These are phyloP conservation scores for Hydractinia echinata DNA, from an alignment of 30 jellyfish, hydroid and myxozoan species.

Conservation along the genomic window DNA sequence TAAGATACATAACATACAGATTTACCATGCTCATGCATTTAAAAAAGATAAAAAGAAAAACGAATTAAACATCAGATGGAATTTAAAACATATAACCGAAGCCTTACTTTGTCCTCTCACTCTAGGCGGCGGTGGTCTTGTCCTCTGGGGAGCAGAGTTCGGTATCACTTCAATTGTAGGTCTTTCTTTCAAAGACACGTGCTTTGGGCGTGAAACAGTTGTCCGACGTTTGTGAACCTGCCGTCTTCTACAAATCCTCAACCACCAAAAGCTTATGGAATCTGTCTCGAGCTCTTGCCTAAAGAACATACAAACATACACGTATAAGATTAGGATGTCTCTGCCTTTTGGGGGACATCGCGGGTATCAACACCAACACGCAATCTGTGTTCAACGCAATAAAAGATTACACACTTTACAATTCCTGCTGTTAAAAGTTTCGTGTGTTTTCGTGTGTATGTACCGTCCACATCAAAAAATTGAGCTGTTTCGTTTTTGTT, in stretches of 20 bases:
- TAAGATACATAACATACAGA: no score
- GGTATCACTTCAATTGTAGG: conserved; percentile 30
- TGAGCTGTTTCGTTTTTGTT: no score
- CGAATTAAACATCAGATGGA: not conserved
- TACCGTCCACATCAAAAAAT: no score
- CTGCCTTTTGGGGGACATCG: no score
- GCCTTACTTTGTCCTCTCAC: conserved; percentile 19
- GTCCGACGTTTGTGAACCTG: not conserved
- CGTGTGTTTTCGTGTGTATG: no score
- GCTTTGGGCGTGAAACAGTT: conserved; percentile 30
- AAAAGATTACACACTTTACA: no score
- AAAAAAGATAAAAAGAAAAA: not conserved
- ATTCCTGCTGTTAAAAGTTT: no score
- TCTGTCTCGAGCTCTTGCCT: conserved; percentile 41
- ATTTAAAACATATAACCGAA: not conserved
- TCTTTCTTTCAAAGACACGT: conserved; percentile 19
- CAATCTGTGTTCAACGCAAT: no score
- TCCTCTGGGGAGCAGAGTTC: conserved; percentile 22
- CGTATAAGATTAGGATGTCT: no score
- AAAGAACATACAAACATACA: not conserved
- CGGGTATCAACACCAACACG: no score
- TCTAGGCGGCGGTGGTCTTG: not conserved
- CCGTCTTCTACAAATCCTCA: conserved; percentile 16
- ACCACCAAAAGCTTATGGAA: conserved; percentile 33
- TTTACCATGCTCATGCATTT: not conserved